Conservation (phyloP, 2,888 invertebrate genomes). For the Parascotia fuliginaria region DNA sequence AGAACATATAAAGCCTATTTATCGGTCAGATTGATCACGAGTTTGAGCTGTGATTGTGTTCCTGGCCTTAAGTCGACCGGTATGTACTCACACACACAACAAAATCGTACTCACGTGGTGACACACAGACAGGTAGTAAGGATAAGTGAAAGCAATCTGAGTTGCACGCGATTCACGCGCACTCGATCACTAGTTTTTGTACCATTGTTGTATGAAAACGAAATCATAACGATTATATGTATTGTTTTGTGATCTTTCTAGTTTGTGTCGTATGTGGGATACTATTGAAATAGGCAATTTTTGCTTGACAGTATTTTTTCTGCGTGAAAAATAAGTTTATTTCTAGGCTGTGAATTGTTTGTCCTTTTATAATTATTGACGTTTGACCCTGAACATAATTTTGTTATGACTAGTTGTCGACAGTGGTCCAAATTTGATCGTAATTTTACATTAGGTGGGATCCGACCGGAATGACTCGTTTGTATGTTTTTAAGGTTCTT, state of each 20-base stretch:
- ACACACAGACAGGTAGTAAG: constrained; percentile 17
- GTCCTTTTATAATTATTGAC: too few relatives aligned
- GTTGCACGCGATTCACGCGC: constrained; percentile 34
- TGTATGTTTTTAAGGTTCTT: too few relatives aligned
- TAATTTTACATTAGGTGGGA: too few relatives aligned
- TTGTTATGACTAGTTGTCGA: too few relatives aligned
- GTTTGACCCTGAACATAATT: too few relatives aligned
- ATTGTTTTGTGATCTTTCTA: constrained; percentile 29
- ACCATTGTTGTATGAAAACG: constrained; percentile 36
- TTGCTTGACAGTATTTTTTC: too few relatives aligned
- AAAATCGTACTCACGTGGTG: constrained; percentile 42
- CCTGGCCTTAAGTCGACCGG: constrained; percentile 39
- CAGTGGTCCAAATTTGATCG: too few relatives aligned
- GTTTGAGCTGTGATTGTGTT: constrained; percentile 22
- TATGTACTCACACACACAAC: constrained; percentile 62
- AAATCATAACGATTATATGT: constrained; percentile 31
- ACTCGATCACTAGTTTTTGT: constrained; percentile 35
- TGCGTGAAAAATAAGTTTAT: too few relatives aligned
- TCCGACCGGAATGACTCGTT: too few relatives aligned
- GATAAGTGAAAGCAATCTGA: constrained; percentile 49
- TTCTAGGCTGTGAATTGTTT: too few relatives aligned
- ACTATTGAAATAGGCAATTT: neutral
- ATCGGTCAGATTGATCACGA: constrained; percentile 41
- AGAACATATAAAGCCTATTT: constrained; percentile 33
- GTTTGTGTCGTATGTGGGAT: constrained; percentile 2